Conservation (phyloP, 2,888 invertebrate genomes). For the Xestoiulus laeticollis region DNA sequence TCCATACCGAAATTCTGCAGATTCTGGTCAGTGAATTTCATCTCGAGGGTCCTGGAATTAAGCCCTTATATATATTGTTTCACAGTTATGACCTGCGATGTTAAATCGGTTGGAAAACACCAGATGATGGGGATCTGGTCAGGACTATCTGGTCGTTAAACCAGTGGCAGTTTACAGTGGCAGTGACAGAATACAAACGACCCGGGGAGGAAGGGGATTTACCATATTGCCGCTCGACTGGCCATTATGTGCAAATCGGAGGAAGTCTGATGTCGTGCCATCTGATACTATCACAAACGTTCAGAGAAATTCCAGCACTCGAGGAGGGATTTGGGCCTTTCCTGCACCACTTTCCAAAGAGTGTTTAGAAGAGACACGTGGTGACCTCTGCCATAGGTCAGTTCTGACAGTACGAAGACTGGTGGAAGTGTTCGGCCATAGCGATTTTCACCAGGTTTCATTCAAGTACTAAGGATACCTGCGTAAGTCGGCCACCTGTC, state of each 20-base stretch:
- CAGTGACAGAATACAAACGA: neutral
- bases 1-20: neutral
- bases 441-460: neutral
- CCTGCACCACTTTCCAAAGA: neutral
- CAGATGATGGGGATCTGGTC: neutral
- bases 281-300: neutral
- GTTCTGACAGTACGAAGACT: neutral
- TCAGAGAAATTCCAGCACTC: neutral
- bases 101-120: neutral
- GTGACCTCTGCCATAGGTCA: too few species aligned
- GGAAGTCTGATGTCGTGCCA: constrained; percentile 5
- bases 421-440: too few species aligned
- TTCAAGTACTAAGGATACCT: neutral
- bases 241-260: constrained; percentile 30
- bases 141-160: neutral
- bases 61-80: neutral
- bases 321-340: neutral
- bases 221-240: constrained; percentile 4
- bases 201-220: constrained; percentile 15
- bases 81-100: neutral
- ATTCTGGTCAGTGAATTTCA: neutral
- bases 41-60: neutral
- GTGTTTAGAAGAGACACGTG: neutral
- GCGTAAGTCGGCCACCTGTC: too few species aligned
- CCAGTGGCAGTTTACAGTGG: neutral